These are phyloP conservation scores for Trinorchestia longiramus DNA, from an alignment of 1,140 invertebrate genomes.

Conservation along the genomic window DNA sequence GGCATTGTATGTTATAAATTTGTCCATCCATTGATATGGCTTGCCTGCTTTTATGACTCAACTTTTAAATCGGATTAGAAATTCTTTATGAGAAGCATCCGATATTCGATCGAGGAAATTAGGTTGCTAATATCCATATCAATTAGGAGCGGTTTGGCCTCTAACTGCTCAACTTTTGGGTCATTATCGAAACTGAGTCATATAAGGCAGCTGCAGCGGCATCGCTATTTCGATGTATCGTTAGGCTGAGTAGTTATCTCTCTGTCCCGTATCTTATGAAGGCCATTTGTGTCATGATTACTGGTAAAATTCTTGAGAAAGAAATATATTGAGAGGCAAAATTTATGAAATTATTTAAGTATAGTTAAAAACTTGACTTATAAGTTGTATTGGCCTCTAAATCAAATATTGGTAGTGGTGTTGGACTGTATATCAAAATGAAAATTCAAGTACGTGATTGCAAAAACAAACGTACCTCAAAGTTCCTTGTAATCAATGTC, in stretches of 20 bases:
- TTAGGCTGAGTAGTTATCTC: not conserved
- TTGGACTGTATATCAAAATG: no score
- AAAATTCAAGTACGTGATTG: no score
- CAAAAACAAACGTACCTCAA: no score
- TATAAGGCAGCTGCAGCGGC: not conserved
- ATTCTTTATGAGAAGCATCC: constrained; percentile 30
- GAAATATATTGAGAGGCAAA: no score
- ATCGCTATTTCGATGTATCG: not conserved
- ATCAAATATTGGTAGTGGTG: no score
- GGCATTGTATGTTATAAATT: not conserved
- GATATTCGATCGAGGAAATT: constrained; percentile 28
- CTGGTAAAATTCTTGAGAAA: no score
- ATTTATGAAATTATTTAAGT: not conserved
- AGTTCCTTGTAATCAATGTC: no score
- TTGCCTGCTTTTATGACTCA: constrained; percentile 18
- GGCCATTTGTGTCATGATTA: no score
- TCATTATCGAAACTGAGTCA: not conserved
- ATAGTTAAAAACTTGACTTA: not conserved
- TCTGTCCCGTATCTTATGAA: not conserved
- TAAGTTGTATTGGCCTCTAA: no score
- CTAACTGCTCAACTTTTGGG: constrained; percentile 24
- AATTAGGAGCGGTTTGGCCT: constrained; percentile 28
- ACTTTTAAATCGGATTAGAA: constrained; percentile 32
- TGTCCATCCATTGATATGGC: constrained; percentile 17
- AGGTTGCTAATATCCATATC: constrained; percentile 45